Evolutionary conservation across 2,113 vertebrate genomes (phyloP).

Genomic region (Eudyptes chrysolophus): DNA sequence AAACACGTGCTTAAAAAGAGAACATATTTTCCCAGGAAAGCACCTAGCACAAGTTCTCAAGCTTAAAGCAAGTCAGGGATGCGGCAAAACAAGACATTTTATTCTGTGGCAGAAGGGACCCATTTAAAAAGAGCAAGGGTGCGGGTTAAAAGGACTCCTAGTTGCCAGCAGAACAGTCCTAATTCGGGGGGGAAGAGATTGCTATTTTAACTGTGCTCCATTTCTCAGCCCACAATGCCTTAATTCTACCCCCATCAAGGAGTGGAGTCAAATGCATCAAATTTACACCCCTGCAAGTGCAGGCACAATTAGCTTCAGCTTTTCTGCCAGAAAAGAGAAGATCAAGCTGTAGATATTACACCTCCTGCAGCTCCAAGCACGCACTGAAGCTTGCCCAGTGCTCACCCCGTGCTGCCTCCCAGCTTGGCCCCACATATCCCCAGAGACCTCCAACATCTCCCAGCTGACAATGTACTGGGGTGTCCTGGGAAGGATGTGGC

Average conservation of each 20-base stretch:
- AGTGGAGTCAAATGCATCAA: neutral
- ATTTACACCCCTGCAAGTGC: neutral
- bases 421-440: fast-evolving
- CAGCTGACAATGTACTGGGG: neutral
- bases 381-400: neutral
- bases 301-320: neutral
- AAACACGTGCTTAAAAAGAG: neutral
- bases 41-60: neutral
- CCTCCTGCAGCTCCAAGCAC: neutral
- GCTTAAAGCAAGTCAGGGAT: neutral
- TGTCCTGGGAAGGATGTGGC: neutral
- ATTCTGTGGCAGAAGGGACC: neutral
- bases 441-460: neutral
- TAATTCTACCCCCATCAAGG: neutral
- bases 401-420: neutral
- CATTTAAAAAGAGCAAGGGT: neutral
- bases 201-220: neutral
- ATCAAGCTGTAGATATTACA: neutral
- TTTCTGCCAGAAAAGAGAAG: neutral
- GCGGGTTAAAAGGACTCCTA: neutral
- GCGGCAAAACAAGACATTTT: neutral
- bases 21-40: neutral
- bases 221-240: neutral
- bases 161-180: neutral
- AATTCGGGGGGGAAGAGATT: neutral